Evolutionary conservation across 2,113 vertebrate species (phyloP), one percentile per base, ranked within the genome.

Genomic region (Catharus bicknelli): DNA sequence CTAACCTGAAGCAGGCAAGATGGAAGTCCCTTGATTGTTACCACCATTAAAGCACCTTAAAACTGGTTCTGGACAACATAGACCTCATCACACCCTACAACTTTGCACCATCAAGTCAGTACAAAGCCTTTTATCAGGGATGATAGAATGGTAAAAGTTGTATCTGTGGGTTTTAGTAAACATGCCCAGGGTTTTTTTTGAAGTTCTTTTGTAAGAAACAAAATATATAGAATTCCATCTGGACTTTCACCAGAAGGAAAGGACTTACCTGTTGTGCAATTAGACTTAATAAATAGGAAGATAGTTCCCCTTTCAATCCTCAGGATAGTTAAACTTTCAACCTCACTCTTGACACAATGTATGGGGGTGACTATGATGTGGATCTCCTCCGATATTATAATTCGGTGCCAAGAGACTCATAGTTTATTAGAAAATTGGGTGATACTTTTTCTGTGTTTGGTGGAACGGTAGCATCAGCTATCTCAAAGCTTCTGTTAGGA

Each of bases 361-460:
- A 2, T 59, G 5, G 17, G 7, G 13, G 11, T 61, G 40, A 12
- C 25, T 66, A 7, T 1, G 1, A 42, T 25, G 9, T n/a, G 16
- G 4, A 10, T 75, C 19, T 64, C 30, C n/a, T 55, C 43, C 4
- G 0, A 29, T 30, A 26, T 34, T 70, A 55, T 57, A 42, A 57
- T 57, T 51, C 3, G 0, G 9, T 66, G 47, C 36, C 21, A 64
- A 50, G 4, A 36, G 6, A 62, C 10, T 4, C 9, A 47, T 1
- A 61, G 36, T 36, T 76, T 70, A 57, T 51, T n/a, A 76, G 36
- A 90, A 87, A 67, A 66, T 16, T 25, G 27, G 7, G 9, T 6
- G 4, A 58, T 48, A 40, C 0, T 29, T 38, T 45, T 83, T n/a
- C n/a, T 67, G 16, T 57, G 19, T 23, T 45, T 70, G 8, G n/a